These are phyloP conservation scores for Lysandra bellargus DNA, from an alignment of 2,888 invertebrate genomes.

Conservation along the genomic window DNA sequence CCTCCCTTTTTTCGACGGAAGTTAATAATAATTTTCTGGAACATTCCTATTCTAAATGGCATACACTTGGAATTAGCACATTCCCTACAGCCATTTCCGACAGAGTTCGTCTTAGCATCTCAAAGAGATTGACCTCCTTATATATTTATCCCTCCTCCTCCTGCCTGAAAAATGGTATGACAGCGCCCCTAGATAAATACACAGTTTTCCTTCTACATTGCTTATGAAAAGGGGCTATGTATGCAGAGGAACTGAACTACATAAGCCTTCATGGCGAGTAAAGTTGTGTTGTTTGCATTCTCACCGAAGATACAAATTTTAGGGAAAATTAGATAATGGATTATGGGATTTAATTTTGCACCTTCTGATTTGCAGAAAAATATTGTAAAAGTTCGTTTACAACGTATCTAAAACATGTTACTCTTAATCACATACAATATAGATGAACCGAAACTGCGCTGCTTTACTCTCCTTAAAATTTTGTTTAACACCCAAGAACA, in stretches of 20 bases:
- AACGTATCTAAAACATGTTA: no score
- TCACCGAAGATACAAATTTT: not conserved
- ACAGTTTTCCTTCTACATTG: constrained; percentile 1
- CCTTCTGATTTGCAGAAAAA: no score
- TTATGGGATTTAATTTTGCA: not conserved
- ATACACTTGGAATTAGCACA: not conserved
- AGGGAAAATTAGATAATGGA: not conserved
- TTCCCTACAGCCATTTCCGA: not conserved
- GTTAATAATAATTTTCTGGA: not conserved
- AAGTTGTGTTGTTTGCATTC: not conserved
- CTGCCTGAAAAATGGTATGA: not conserved
- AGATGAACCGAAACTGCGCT: no score
- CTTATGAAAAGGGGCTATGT: not conserved
- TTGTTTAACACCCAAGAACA: no score
- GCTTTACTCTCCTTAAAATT: no score
- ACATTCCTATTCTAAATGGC: not conserved
- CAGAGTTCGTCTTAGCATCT: constrained; percentile 11
- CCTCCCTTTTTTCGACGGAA: no score
- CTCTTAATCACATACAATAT: no score
- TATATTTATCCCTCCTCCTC: no score
- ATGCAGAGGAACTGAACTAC: not conserved
- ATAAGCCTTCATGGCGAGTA: not conserved
- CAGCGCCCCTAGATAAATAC: not conserved
- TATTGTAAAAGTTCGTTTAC: no score
- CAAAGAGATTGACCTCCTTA: constrained; percentile 10